Evolutionary conservation across 2,113 vertebrate species (phyloP).

Genomic region (Albula goreensis): DNA sequence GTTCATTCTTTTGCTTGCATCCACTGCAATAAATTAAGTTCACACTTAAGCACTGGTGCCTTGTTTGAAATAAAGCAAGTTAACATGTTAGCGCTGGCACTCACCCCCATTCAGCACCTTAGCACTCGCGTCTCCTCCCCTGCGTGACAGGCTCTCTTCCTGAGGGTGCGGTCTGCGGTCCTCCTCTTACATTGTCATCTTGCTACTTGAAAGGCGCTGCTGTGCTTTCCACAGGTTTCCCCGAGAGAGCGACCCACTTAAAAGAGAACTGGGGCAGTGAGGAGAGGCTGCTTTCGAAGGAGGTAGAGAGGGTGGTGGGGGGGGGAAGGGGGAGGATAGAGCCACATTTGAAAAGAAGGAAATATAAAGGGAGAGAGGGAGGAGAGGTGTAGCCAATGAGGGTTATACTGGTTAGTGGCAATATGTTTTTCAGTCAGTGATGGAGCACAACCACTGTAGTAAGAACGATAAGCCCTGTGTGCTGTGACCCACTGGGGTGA

Average conservation of each 20-base stretch:
- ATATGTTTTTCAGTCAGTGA: too few relatives aligned
- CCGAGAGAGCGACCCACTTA: background rate
- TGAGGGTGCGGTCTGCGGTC: too few relatives aligned
- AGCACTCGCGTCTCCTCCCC: background rate
- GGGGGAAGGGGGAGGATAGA: background rate
- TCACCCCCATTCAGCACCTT: too few relatives aligned
- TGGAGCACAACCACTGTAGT: too few relatives aligned
- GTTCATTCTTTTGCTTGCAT: too few relatives aligned
- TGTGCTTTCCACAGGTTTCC: background rate
- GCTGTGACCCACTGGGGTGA: too few relatives aligned
- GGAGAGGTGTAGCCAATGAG: background rate
- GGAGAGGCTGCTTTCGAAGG: background rate
- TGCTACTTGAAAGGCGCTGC: background rate
- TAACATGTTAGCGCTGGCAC: too few relatives aligned
- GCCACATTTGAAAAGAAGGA: background rate
- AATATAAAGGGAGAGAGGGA: background rate
- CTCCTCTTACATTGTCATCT: background rate
- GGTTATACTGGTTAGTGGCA: too few relatives aligned
- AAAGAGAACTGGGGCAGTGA: background rate
- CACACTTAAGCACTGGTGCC: too few relatives aligned
- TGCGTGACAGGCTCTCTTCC: background rate
- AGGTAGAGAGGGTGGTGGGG: background rate
- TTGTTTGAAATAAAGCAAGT: too few relatives aligned
- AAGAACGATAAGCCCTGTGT: too few relatives aligned
- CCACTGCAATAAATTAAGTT: too few relatives aligned